Evolutionary conservation across 1,140 invertebrate genomes (phyloP).

Genomic region (Oppia nitens): DNA sequence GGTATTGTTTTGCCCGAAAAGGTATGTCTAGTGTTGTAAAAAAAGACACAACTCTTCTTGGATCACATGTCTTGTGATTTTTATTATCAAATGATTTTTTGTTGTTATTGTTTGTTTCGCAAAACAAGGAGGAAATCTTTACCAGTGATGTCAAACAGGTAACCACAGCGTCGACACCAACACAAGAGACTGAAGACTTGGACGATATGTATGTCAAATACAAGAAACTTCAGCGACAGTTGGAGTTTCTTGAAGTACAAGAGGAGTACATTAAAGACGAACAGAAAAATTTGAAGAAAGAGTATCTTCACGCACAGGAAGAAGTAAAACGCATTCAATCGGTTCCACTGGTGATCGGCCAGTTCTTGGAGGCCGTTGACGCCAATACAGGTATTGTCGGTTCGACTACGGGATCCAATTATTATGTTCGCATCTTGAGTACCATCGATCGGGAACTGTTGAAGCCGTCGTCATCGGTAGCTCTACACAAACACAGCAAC

Average conservation of each 20-base stretch:
- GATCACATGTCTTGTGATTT: too few relatives aligned
- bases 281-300: slow-evolving; percentile 90
- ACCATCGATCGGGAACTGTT: slow-evolving; percentile 90
- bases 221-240: slow-evolving; percentile 84
- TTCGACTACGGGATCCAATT: slow-evolving; percentile 72
- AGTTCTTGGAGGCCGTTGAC: slow-evolving; percentile 94
- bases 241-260: slow-evolving; percentile 93
- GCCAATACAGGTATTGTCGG: slow-evolving; percentile 91
- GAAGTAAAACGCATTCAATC: slow-evolving; percentile 90
- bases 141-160: not conserved
- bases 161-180: not conserved
- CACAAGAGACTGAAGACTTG: slow-evolving; percentile 52
- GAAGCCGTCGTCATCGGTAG: slow-evolving; percentile 88
- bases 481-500: slow-evolving; percentile 94
- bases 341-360: slow-evolving; percentile 90
- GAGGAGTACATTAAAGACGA: slow-evolving; percentile 98
- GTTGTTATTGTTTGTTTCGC: too few relatives aligned
- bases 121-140: not conserved
- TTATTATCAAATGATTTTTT: too few relatives aligned
- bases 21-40: slow-evolving; percentile 25
- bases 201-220: slow-evolving; percentile 88
- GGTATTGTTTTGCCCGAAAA: slow-evolving; percentile 49
- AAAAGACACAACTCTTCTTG: too few relatives aligned
- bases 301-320: slow-evolving; percentile 92
- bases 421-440: slow-evolving; percentile 85